phyloP scores from a whole-genome alignment of 2,113 vertebrate species.

The Setophaga kirtlandii region DNA sequence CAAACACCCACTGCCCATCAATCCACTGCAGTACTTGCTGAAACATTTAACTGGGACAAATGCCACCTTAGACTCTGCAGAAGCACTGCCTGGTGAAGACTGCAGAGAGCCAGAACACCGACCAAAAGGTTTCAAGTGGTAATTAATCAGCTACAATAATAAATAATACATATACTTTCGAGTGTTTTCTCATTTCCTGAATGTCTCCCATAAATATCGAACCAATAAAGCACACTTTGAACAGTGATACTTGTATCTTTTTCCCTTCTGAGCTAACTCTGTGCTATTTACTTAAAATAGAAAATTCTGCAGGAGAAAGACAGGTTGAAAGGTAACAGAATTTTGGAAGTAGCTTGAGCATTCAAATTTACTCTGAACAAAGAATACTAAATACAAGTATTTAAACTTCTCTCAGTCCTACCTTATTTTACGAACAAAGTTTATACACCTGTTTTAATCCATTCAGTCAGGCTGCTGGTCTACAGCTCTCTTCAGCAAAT shows the following conservation, averaged over 20 bases:
- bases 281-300: conserved; percentile 23
- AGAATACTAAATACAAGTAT: background rate
- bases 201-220: background rate
- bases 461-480: background rate
- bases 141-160: background rate
- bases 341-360: background rate
- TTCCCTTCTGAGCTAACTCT: background rate
- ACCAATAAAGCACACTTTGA: background rate
- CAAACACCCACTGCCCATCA: background rate
- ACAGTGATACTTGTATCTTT: background rate
- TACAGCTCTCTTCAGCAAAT: background rate
- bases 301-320: background rate
- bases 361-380: background rate
- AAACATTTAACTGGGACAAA: background rate
- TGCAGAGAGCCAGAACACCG: background rate
- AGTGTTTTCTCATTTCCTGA: conserved; percentile 8
- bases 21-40: background rate
- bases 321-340: background rate
- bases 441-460: background rate
- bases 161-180: conserved; percentile 20
- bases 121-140: background rate
- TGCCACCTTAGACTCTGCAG: background rate
- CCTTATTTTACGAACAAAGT: background rate
- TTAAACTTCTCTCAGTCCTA: background rate
- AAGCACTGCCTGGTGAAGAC: background rate